phyloP scores from a whole-genome alignment of 2,888 invertebrate species.

The Thecophora atra region DNA sequence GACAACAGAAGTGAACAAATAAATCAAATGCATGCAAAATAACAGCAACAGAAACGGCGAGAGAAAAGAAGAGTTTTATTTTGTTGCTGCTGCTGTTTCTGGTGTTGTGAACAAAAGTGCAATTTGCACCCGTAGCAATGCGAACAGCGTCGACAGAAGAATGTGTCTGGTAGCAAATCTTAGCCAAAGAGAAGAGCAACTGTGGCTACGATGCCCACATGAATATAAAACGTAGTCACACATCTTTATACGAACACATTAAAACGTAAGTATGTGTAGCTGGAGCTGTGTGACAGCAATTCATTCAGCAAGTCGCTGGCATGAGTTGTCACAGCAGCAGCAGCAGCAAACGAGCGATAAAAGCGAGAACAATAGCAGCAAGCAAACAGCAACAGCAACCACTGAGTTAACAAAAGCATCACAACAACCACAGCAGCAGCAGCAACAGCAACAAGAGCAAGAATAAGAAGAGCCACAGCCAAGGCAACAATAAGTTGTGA shows the following conservation, averaged over 20 bases:
- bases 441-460: not conserved
- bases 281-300: conserved; percentile 41
- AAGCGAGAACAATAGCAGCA: conserved; percentile 20
- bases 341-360: conserved; percentile 34
- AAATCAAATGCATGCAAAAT: conserved; percentile 30
- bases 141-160: conserved; percentile 22
- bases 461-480: not conserved
- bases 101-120: conserved; percentile 31
- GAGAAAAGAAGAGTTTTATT: conserved; percentile 7
- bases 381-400: not conserved
- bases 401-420: not conserved
- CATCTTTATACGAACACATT: not conserved
- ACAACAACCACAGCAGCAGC: not conserved
- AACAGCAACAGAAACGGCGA: conserved; percentile 14
- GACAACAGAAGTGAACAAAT: conserved; percentile 27
- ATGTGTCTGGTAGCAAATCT: conserved; percentile 25
- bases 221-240: not conserved
- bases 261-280: not conserved
- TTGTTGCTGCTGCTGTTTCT: not conserved
- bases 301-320: conserved; percentile 47
- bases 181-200: conserved; percentile 13
- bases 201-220: conserved; percentile 30
- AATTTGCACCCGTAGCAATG: conserved; percentile 31
- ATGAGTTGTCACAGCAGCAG: conserved; percentile 31
- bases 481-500: not conserved